Percentiles rank a stretch among this genome's conserved stretches.
Conservation (phyloP, 1,140 invertebrate species). For the Magallana ariakensis region DNA sequence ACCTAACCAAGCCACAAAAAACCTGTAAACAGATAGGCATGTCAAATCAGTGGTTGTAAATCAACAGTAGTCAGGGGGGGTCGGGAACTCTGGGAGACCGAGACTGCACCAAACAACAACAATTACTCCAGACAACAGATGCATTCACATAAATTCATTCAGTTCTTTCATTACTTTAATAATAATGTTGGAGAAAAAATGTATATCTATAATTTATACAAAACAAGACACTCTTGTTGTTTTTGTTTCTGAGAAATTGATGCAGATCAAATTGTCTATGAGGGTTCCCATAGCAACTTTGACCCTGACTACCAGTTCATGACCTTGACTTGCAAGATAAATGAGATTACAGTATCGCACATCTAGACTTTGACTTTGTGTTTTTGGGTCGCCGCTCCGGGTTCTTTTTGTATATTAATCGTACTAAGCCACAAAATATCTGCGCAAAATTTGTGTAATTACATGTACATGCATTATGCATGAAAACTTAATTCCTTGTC, state of each 20-base stretch:
- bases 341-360: conserved; percentile 62
- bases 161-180: no score
- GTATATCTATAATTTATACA: no score
- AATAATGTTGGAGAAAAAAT: no score
- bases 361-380: conserved; percentile 86
- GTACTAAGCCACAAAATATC: conserved; percentile 83
- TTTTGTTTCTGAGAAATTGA: no score
- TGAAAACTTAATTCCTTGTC: not conserved
- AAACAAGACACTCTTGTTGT: no score
- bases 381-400: conserved; percentile 89
- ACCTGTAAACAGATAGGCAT: conserved; percentile 15
- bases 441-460: conserved; percentile 43
- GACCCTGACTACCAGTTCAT: not conserved
- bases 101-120: not conserved
- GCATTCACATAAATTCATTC: no score
- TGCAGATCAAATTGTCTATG: no score
- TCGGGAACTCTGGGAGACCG: not conserved
- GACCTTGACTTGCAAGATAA: not conserved
- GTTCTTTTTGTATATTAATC: conserved; percentile 99
- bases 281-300: not conserved
- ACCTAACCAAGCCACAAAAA: conserved; percentile 45
- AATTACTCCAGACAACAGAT: no score
- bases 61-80: not conserved
- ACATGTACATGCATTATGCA: no score
- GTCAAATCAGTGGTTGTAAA: not conserved